A percentile compares a stretch with the other conserved stretches of the same genome.
These are phyloP conservation scores for Suillia variegata DNA, from an alignment of 2,888 invertebrate species.

Conservation along the genomic window DNA sequence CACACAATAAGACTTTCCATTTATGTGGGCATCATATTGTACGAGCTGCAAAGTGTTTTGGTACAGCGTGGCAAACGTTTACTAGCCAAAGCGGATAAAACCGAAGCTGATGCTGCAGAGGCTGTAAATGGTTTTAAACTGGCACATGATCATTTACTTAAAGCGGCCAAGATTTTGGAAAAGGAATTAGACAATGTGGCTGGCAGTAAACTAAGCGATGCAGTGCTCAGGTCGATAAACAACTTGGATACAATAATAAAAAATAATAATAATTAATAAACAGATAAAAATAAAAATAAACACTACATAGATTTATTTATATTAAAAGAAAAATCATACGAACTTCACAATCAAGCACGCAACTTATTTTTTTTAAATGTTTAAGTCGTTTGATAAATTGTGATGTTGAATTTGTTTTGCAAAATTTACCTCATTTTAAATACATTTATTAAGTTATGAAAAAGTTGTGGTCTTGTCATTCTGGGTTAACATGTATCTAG, in stretches of 20 bases:
- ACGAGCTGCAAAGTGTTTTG: conserved; percentile 71
- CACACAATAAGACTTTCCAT: conserved; percentile 75
- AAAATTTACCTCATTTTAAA: too few relatives aligned
- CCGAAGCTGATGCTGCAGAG: neutral
- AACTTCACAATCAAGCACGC: too few relatives aligned
- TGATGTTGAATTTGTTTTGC: too few relatives aligned
- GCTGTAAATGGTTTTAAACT: conserved; percentile 31
- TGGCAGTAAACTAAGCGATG: conserved; percentile 50
- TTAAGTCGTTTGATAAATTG: too few relatives aligned
- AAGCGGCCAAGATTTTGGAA: conserved; percentile 47
- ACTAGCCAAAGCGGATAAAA: conserved; percentile 18
- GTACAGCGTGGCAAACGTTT: conserved; percentile 62
- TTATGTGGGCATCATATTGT: conserved; percentile 77
- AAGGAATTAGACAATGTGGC: conserved; percentile 56
- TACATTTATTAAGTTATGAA: too few relatives aligned
- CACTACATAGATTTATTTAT: too few relatives aligned
- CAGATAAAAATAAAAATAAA: too few relatives aligned
- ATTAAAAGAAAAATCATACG: too few relatives aligned
- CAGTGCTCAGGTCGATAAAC: conserved; percentile 29
- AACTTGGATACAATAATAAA: conserved; percentile 25
- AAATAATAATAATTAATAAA: too few relatives aligned
- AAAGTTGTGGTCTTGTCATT: too few relatives aligned
- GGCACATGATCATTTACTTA: conserved; percentile 40
- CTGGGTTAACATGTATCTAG: too few relatives aligned
- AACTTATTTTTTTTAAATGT: too few relatives aligned